Conservation (phyloP, 2,113 vertebrate genomes). For the Candoia aspera region DNA sequence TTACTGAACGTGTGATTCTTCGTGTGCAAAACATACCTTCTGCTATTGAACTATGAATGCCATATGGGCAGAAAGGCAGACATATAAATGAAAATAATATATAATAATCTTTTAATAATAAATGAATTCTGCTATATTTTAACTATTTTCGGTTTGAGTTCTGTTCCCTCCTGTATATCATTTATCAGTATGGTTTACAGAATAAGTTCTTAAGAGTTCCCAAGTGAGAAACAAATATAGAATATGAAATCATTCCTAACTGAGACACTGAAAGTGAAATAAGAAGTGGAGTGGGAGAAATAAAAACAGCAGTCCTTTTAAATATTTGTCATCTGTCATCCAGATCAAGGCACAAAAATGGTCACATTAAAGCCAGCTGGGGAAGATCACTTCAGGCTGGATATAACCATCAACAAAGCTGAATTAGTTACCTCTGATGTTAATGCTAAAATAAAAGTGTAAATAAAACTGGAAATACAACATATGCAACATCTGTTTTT, state of each 20-base stretch:
- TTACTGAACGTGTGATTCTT: background rate
- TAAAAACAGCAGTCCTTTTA: background rate
- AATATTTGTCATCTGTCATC: background rate
- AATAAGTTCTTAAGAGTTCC: background rate
- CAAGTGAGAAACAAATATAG: background rate
- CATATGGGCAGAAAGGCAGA: background rate
- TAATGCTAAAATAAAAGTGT: background rate
- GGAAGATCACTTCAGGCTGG: background rate
- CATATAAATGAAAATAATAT: background rate
- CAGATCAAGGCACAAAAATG: background rate
- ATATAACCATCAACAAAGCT: background rate
- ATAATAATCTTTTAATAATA: background rate
- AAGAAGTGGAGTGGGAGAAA: background rate
- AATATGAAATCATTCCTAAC: background rate
- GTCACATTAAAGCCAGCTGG: background rate
- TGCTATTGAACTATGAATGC: background rate
- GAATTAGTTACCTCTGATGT: background rate
- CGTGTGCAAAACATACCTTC: background rate
- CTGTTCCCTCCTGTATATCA: background rate
- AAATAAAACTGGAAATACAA: background rate
- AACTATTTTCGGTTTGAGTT: background rate
- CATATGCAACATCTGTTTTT: background rate
- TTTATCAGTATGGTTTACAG: background rate
- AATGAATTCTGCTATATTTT: background rate
- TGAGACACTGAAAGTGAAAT: background rate